Base-by-base conservation (phyloP, 2,113 vertebrate species). In the Epinephelus cyanopodus region DNA sequence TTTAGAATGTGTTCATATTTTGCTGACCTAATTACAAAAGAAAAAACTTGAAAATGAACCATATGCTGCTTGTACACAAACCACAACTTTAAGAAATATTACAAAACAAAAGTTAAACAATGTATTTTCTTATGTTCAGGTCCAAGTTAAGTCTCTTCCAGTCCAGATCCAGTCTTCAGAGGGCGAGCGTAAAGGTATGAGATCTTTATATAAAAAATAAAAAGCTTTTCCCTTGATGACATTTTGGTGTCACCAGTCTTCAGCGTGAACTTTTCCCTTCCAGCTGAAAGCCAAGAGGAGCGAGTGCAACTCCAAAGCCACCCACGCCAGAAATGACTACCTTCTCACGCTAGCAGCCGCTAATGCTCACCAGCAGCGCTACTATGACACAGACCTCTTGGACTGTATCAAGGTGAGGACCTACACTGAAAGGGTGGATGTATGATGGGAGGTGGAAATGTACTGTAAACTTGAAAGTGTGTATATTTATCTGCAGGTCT, bases 101-200 rank as follows among this genome's bases (percentile, higher is more conserved):
- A n/a, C 8, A 29, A 15, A 18, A 5, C 29, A 29, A 29, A 29
- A 29, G 4, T 29, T 5, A 29, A 5, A 29, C 29, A 29, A 29
- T 29, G 29, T 29, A 33, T 88, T 42, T 57, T 65, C 13, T 84
- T 78, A 83, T 29, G 90, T 89, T 48, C 93, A 99, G 98, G 95
- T 99, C 98, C 77, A 99, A 98, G 94, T 95, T 99, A 89, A 98
- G 98, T 91, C 97, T 99, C 89, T 99, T 99, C 86, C 98, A 99
- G 93, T 99, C 98, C 76, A 96, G 97, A 90, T 98, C 98, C 95
- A 99, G 98, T 96, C 97, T 99, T 94, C 98, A 99, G 95, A 98
- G 99, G 90, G 98, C 98, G 27, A 99, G 96, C 5, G 96, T 99
- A n/a, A 99, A 99, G 97, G 98, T 99, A 88, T 91, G 94, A 69